Conservation (phyloP, 2,888 invertebrate species). For the Drosophila pseudotalamancana region DNA sequence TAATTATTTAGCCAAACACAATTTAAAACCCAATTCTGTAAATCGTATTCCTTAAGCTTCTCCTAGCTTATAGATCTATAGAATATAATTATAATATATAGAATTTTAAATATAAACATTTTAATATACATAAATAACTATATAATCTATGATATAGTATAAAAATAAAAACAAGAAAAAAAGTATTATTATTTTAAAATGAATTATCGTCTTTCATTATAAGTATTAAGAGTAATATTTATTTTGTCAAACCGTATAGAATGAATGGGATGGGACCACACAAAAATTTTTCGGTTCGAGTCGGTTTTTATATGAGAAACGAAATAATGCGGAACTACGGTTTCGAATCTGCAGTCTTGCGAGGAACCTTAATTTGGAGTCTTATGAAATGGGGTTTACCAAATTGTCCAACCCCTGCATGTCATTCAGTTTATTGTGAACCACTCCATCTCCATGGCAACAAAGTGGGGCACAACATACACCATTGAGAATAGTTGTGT, state of each 20-base stretch:
- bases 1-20: slow-evolving; percentile 14
- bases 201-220: background rate
- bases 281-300: too few relatives aligned
- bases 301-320: too few relatives aligned
- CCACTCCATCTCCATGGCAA: slow-evolving; percentile 20
- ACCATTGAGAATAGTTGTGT: background rate
- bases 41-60: slow-evolving; percentile 44
- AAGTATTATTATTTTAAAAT: slow-evolving; percentile 50
- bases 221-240: too few relatives aligned
- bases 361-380: background rate
- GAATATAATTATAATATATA: background rate
- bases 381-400: background rate
- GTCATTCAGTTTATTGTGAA: background rate
- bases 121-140: slow-evolving; percentile 21
- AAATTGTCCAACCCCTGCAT: slow-evolving; percentile 3
- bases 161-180: slow-evolving; percentile 31
- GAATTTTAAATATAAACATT: slow-evolving; percentile 27
- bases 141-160: slow-evolving; percentile 44
- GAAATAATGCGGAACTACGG: too few relatives aligned
- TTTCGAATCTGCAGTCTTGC: too few relatives aligned
- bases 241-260: too few relatives aligned
- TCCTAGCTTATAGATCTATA: slow-evolving; percentile 30
- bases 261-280: too few relatives aligned
- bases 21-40: slow-evolving; percentile 21
- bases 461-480: slow-evolving; percentile 15